Evolutionary conservation across 2,797 vertebrate genomes (phyloP).

Genomic region (Psittacula derbiana): DNA sequence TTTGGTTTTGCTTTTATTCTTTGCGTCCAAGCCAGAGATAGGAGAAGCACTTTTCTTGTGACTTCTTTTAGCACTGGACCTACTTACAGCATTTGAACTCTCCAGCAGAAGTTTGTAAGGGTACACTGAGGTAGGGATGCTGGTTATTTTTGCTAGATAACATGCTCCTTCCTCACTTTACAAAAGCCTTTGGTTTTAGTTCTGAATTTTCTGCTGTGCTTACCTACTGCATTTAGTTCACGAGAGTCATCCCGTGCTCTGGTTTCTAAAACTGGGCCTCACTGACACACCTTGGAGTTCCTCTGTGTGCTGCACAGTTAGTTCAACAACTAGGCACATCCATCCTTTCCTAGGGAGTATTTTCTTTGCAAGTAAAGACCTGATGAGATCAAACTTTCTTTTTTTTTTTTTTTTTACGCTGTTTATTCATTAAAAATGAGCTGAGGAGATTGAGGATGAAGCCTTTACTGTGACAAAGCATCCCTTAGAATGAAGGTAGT

Average conservation of each 20-base stretch:
- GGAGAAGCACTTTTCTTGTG: neutral
- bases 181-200: neutral
- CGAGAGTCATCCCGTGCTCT: neutral
- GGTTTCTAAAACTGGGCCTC: slow-evolving; percentile 3
- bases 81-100: neutral
- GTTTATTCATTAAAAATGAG: neutral
- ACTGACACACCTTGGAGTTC: neutral
- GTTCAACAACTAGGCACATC: neutral
- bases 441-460: neutral
- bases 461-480: neutral
- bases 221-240: neutral
- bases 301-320: neutral
- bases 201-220: neutral
- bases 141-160: neutral
- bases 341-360: neutral
- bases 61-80: neutral
- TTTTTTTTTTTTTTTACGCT: neutral
- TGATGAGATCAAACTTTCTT: neutral
- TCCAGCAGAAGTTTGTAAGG: neutral
- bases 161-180: neutral
- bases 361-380: neutral
- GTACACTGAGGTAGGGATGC: neutral
- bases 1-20: neutral
- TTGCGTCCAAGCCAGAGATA: neutral
- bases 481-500: neutral